Percentiles rank a stretch among this genome's conserved stretches.
These are phyloP conservation scores for Campodea augens DNA, from an alignment of 1,140 invertebrate genomes.

Conservation along the genomic window DNA sequence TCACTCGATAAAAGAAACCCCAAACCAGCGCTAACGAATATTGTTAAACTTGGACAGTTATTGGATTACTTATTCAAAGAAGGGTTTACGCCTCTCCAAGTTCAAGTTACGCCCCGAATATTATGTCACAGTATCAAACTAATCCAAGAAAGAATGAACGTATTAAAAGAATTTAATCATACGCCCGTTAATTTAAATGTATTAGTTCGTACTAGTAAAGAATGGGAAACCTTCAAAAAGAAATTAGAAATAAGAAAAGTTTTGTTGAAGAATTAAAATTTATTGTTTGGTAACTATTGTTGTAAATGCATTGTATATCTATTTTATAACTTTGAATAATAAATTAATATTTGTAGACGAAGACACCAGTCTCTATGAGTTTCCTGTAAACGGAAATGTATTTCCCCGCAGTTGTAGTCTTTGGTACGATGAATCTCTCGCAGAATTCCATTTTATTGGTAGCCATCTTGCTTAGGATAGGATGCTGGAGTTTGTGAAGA, in stretches of 20 bases:
- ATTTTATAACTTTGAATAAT: too few relatives aligned
- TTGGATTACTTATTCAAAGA: slow-evolving; percentile 28
- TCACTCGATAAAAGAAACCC: slow-evolving; percentile 25
- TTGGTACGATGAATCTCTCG: slow-evolving; percentile 50
- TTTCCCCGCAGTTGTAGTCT: slow-evolving; percentile 51
- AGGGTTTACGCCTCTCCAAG: slow-evolving; percentile 25
- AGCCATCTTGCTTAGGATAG: slow-evolving; percentile 38
- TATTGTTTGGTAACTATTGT: too few relatives aligned
- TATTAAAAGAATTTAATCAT: slow-evolving; percentile 23
- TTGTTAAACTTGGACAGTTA: slow-evolving; percentile 28
- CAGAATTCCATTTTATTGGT: slow-evolving; percentile 44
- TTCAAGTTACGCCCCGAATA: slow-evolving; percentile 28
- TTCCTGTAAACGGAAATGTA: slow-evolving; percentile 59
- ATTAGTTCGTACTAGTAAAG: slow-evolving; percentile 27
- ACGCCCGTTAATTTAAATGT: slow-evolving; percentile 25
- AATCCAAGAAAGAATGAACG: slow-evolving; percentile 24
- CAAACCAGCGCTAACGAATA: slow-evolving; percentile 24
- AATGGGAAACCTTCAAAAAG: too few relatives aligned
- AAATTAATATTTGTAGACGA: neutral
- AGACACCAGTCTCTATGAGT: slow-evolving; percentile 26
- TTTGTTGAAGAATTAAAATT: too few relatives aligned
- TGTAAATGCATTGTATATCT: too few relatives aligned
- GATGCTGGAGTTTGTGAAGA: slow-evolving; percentile 39
- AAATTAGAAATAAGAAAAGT: too few relatives aligned
- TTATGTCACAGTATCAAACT: slow-evolving; percentile 30